A percentile compares a stretch with the other conserved stretches of the same genome.
These are phyloP conservation scores for Pelagia noctiluca DNA, from an alignment of 30 jellyfish, hydroid and myxozoan species.

Conservation along the genomic window DNA sequence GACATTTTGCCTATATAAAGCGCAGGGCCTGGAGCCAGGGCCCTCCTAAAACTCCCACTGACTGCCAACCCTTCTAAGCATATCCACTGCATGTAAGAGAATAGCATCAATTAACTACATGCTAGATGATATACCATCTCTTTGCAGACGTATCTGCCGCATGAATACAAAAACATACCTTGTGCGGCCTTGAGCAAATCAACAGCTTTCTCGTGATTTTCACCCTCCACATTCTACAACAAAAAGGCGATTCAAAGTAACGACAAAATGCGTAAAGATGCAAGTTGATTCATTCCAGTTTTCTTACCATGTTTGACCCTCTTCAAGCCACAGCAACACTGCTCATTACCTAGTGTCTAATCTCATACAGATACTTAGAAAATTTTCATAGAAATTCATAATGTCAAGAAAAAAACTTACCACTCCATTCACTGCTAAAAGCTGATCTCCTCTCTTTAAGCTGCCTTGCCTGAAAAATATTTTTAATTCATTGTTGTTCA, in stretches of 20 bases:
- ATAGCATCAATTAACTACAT: too few species aligned
- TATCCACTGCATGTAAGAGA: too few species aligned
- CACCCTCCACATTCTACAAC: slow-evolving; percentile 96
- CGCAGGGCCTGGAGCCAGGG: too few species aligned
- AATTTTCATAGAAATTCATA: not conserved
- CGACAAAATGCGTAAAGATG: too few species aligned
- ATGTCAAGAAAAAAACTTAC: slow-evolving; percentile 42
- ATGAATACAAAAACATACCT: slow-evolving; percentile 58
- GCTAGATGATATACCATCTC: too few species aligned
- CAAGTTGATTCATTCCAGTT: too few species aligned
- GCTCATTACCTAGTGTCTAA: not conserved
- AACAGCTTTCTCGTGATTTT: slow-evolving; percentile 97
- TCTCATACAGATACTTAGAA: not conserved
- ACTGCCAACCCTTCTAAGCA: too few species aligned
- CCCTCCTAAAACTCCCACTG: too few species aligned
- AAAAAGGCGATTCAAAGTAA: not conserved
- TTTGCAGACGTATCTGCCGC: too few species aligned
- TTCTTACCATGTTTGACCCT: too few species aligned
- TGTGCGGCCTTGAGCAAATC: slow-evolving; percentile 92
- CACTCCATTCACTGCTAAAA: slow-evolving; percentile 97
- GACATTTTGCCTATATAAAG: too few species aligned
- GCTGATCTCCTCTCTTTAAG: slow-evolving; percentile 95
- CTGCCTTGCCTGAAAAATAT: slow-evolving; percentile 81
- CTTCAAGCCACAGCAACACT: not conserved
- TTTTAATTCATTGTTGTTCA: not conserved